Base-by-base conservation (phyloP, 2,113 vertebrate species). In the Corythornis cristatus region DNA sequence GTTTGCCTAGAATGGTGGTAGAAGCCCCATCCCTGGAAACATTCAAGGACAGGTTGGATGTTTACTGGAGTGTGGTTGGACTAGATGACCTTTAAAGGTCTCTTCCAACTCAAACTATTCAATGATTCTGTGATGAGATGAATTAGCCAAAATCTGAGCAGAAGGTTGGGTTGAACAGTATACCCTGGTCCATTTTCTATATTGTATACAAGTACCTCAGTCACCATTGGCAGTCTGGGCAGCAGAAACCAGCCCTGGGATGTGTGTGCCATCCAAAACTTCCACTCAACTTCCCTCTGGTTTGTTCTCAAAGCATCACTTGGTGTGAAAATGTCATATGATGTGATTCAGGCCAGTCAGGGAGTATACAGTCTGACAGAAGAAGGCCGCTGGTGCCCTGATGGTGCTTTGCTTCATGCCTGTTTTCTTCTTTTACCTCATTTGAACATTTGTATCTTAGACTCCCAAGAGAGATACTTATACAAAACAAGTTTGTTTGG, bases 141-240 rank as follows among this genome's bases (percentile, higher is more conserved):
- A 10, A 2, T 14, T 12, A 43, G 51, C 12, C 56, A 65, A 48
- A 75, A 33, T n/a, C n/a, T 62, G 33, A 66, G 5, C 42, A 51
- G 60, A 16, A 40, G 42, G 42, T 5, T 23, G 43, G 51, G 35
- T 31, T 31, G 22, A 81, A 50, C 3, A 20, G 67, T 48, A 12
- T n/a, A 16, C 11, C 8, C 22, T 73, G 46, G 37, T 8, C 51
- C 8, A 8, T 35, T 60, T 8, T 31, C 61, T 48, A 3, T 3
- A 3, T 42, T 7, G 2, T 1, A 8, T 9, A 3, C 4, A 4
- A 0, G 0, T 75, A 53, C 33, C 22, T 87, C n/a, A 35, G 42
- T 23, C 71, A 21, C 23, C 3, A 0, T 56, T 42, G 43, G 9
- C 4, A 3, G 19, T 60, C 22, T 29, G 54, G 45, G 21, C 31